A percentile compares a stretch with the other conserved stretches of the same genome.
Conservation (phyloP, 2,113 vertebrate genomes). For the Narcine bancroftii region DNA sequence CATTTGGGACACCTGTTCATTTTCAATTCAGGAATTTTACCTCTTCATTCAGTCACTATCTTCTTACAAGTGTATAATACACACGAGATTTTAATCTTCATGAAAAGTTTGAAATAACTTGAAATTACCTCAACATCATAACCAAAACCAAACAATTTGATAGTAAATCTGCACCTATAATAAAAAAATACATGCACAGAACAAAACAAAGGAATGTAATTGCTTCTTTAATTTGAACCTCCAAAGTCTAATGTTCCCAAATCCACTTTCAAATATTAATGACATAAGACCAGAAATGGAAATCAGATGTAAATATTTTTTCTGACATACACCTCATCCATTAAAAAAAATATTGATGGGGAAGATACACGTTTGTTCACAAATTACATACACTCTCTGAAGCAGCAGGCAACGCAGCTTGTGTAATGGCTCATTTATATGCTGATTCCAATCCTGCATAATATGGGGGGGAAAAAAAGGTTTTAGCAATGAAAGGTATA, state of each 20-base stretch:
- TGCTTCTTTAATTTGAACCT: too few species aligned
- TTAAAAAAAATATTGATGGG: neutral
- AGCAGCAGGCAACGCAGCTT: slow-evolving; percentile 26
- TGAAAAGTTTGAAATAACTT: too few species aligned
- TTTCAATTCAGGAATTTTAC: too few species aligned
- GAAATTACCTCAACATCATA: too few species aligned
- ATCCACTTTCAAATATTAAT: neutral
- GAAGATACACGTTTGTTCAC: neutral
- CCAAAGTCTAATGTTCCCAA: neutral
- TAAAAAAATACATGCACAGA: too few species aligned
- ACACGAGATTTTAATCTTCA: too few species aligned
- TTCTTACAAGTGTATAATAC: too few species aligned
- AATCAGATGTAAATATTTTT: neutral
- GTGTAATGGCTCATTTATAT: slow-evolving; percentile 13
- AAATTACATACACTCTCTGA: slow-evolving; percentile 33
- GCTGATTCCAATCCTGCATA: slow-evolving; percentile 16
- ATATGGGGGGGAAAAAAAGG: neutral
- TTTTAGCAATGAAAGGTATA: neutral
- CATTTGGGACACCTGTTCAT: too few species aligned
- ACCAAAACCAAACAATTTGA: too few species aligned
- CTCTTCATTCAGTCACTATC: too few species aligned
- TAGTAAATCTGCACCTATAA: too few species aligned
- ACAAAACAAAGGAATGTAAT: too few species aligned
- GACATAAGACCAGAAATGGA: neutral
- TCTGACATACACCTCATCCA: neutral